A percentile compares a stretch with the other conserved stretches of the same genome.
These are phyloP conservation scores for Limnephilus auricula DNA, from an alignment of 2,888 invertebrate genomes.

Conservation along the genomic window DNA sequence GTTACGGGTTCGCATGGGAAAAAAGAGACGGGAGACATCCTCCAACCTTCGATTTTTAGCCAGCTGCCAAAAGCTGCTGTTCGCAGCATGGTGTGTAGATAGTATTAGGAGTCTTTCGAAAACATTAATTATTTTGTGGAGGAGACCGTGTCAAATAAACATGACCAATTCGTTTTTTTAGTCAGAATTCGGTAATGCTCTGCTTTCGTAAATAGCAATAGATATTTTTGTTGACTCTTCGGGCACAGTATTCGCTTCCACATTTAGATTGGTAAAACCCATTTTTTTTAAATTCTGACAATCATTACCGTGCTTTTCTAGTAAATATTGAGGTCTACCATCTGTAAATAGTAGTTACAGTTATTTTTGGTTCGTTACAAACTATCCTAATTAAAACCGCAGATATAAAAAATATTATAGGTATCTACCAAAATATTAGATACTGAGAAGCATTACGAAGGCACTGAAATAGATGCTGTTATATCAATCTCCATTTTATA, in stretches of 20 bases:
- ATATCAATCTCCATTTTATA: too few species aligned
- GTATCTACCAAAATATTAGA: not conserved
- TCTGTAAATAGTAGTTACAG: not conserved
- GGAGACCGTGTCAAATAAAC: not conserved
- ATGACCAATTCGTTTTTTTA: not conserved
- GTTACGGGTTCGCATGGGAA: too few species aligned
- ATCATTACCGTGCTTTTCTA: not conserved
- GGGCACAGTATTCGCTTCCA: not conserved
- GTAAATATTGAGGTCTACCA: too few species aligned
- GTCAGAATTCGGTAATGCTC: not conserved
- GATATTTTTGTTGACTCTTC: not conserved
- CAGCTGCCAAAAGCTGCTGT: too few species aligned
- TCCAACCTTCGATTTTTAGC: too few species aligned
- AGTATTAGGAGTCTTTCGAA: too few species aligned
- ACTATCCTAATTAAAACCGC: not conserved
- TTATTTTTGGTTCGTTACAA: not conserved
- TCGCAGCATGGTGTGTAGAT: too few species aligned
- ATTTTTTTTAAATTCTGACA: not conserved
- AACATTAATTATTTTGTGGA: too few species aligned
- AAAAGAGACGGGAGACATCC: too few species aligned
- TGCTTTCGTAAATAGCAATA: not conserved
- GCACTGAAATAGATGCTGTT: not conserved
- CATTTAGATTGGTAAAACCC: not conserved
- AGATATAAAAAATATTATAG: not conserved
- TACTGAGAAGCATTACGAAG: not conserved